A percentile compares a stretch with the other conserved stretches of the same genome.
Evolutionary conservation across 2,888 invertebrate genomes (phyloP).

Genomic region (Arenicola marina): DNA sequence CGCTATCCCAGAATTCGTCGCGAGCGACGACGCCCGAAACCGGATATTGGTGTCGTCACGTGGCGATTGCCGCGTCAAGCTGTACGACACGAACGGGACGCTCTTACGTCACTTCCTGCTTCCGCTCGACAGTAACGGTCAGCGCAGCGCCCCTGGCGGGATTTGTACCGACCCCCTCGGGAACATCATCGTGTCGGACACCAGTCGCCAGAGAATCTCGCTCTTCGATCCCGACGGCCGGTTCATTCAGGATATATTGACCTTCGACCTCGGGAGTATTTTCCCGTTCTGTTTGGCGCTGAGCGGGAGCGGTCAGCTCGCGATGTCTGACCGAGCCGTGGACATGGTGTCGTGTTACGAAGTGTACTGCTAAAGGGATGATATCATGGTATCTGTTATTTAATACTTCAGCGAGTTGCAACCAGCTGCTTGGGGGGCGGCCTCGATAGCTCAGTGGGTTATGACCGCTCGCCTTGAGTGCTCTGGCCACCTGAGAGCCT

Average conservation of each 20-base stretch:
- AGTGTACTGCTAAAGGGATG: too few relatives aligned
- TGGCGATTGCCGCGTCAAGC: not conserved
- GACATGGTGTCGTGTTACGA: not conserved
- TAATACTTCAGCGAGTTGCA: too few relatives aligned
- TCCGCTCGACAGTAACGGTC: not conserved
- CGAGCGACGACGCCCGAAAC: not conserved
- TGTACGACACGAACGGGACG: not conserved
- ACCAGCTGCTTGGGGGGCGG: too few relatives aligned
- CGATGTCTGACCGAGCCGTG: not conserved
- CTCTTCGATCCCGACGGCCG: not conserved
- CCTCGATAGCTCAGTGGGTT: too few relatives aligned
- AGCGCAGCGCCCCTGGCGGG: constrained; percentile 2
- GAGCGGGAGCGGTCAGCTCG: not conserved
- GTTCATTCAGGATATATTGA: not conserved
- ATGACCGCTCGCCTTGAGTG: too few relatives aligned
- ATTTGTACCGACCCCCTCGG: not conserved
- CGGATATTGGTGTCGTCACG: not conserved
- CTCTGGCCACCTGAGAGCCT: too few relatives aligned
- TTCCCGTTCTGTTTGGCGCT: constrained; percentile 2
- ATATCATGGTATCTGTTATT: too few relatives aligned
- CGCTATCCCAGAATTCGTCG: not conserved
- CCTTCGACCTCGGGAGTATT: not conserved
- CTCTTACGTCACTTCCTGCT: not conserved
- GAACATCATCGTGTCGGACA: constrained; percentile 12
- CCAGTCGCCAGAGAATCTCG: not conserved